Conservation (phyloP, 2,113 vertebrate species). For the Seriola dumerili region DNA sequence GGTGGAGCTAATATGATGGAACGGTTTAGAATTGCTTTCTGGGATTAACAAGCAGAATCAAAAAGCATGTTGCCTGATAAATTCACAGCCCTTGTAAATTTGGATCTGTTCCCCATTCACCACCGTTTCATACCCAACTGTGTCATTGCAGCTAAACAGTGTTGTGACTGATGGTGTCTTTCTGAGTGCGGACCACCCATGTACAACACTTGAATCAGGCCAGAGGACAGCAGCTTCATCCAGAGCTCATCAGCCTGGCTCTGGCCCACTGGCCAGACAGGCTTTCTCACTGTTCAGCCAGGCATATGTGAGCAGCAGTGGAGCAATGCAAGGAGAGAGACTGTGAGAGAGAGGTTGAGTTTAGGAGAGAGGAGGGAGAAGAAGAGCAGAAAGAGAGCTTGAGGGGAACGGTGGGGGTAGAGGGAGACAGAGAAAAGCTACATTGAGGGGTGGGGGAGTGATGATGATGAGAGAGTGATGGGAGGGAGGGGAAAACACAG, state of each 20-base stretch:
- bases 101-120: constrained; percentile 8
- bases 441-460: background rate
- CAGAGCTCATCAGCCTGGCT: constrained; percentile 64
- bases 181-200: constrained; percentile 58
- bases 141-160: background rate
- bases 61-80: background rate
- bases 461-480: constrained; percentile 22
- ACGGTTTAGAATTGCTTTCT: background rate
- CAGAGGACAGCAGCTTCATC: constrained; percentile 55
- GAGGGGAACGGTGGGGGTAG: background rate
- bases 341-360: background rate
- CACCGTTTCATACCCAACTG: background rate
- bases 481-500: constrained; percentile 10
- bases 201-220: constrained; percentile 44
- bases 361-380: constrained; percentile 12
- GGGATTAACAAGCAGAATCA: too few species aligned
- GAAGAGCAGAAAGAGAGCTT: background rate
- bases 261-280: constrained; percentile 56
- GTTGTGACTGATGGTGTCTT: constrained; percentile 8
- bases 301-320: constrained; percentile 54
- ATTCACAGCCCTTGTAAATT: background rate
- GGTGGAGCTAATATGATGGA: background rate
- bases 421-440: background rate
- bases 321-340: constrained; percentile 21
- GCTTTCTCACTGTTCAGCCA: constrained; percentile 79